phyloP scores from a whole-genome alignment of 2,113 vertebrate genomes.

The Blennius ocellaris region DNA sequence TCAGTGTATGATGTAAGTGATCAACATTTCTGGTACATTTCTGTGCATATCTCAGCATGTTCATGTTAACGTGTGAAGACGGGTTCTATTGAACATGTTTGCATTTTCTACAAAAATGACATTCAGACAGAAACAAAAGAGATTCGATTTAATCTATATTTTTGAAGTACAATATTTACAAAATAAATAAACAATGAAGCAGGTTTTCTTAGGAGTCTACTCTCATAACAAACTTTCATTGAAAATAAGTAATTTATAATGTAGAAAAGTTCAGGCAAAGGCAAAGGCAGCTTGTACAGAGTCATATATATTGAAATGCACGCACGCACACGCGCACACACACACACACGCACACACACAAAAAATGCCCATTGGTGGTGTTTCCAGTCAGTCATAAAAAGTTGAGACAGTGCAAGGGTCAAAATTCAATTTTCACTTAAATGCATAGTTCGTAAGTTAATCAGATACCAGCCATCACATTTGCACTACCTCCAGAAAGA shows the following conservation, averaged over 20 bases:
- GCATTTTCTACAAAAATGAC: too few species aligned
- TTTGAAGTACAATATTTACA: conserved; percentile 66
- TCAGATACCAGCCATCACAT: conserved; percentile 9
- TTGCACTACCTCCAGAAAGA: conserved; percentile 11
- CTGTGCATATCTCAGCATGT: too few species aligned
- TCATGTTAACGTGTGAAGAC: too few species aligned
- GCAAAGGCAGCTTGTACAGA: conserved; percentile 70
- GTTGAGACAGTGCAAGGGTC: conserved; percentile 62
- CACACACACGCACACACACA: too few species aligned
- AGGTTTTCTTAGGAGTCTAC: conserved; percentile 17
- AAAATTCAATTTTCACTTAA: conserved; percentile 37
- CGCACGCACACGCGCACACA: conserved; percentile 25
- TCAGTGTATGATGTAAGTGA: too few species aligned
- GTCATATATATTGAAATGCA: too few species aligned
- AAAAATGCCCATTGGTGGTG: conserved; percentile 26
- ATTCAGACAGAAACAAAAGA: neutral
- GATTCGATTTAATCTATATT: conserved; percentile 37
- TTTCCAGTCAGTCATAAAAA: conserved; percentile 7
- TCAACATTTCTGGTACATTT: too few species aligned
- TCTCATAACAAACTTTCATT: conserved; percentile 43
- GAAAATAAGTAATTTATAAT: conserved; percentile 64
- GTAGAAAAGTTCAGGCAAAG: conserved; percentile 72
- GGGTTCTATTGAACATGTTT: too few species aligned
- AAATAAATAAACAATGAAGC: conserved; percentile 61
- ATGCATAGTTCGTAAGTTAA: conserved; percentile 72